These are phyloP conservation scores for Heliothis peltigera DNA, from an alignment of 2,888 invertebrate genomes.

Conservation along the genomic window DNA sequence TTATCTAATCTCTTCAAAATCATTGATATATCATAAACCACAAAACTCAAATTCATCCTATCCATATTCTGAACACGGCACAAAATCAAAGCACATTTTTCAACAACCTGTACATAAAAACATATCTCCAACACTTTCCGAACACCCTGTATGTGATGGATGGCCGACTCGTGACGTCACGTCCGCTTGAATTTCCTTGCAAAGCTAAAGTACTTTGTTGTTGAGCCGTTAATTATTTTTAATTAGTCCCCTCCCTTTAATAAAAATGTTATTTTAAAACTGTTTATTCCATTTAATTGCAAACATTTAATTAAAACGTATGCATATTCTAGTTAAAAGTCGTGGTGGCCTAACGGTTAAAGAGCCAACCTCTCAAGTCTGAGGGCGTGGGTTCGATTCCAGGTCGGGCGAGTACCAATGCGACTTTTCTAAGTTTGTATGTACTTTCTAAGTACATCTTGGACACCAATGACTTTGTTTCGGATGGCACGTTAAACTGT, in stretches of 20 bases:
- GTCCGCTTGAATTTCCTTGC: slow-evolving; percentile 8
- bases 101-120: neutral
- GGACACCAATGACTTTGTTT: no score
- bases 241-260: slow-evolving; percentile 19
- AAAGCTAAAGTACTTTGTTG: slow-evolving; percentile 18
- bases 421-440: no score
- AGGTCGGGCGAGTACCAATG: no score
- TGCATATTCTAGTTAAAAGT: no score
- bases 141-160: slow-evolving; percentile 12
- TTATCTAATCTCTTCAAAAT: no score
- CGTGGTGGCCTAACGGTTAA: no score
- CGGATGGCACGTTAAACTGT: no score
- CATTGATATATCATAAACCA: neutral
- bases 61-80: neutral
- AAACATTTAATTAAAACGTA: slow-evolving; percentile 17
- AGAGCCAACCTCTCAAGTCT: no score
- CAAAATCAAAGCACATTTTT: neutral
- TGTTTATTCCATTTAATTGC: slow-evolving; percentile 6
- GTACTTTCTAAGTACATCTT: no score
- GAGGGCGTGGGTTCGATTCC: no score
- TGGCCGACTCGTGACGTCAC: slow-evolving; percentile 18
- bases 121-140: neutral
- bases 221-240: slow-evolving; percentile 38
- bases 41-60: neutral
- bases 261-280: slow-evolving; percentile 15